These are phyloP conservation scores for Oopsacas minuta DNA, from an alignment of 37 sponge, comb jelly and placozoan genomes.

Conservation along the genomic window DNA sequence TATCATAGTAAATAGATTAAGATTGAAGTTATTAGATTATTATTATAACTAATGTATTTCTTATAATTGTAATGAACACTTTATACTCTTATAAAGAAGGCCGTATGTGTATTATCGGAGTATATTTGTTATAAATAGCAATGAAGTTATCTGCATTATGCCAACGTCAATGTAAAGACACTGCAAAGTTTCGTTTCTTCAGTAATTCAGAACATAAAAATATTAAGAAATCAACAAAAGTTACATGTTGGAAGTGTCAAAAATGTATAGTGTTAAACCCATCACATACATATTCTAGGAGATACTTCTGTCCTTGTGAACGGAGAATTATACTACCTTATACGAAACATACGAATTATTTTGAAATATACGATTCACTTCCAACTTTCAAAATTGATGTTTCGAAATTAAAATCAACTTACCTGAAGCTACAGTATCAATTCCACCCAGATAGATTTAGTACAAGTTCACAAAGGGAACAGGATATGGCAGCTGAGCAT, in stretches of 20 bases:
- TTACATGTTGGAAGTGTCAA: slow-evolving; percentile 9
- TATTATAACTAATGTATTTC: no score
- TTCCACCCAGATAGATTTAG: slow-evolving; percentile 1
- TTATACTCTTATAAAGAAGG: no score
- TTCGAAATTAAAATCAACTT: neutral
- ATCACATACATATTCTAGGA: neutral
- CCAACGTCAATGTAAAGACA: no score
- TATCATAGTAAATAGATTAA: no score
- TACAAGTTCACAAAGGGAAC: neutral
- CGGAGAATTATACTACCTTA: neutral
- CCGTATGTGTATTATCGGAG: no score
- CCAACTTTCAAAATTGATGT: neutral
- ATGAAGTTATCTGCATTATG: no score
- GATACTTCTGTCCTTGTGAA: slow-evolving; percentile 9
- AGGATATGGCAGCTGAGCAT: slow-evolving; percentile 6
- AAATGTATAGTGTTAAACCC: neutral
- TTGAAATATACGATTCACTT: neutral
- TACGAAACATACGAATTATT: neutral
- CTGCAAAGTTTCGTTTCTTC: neutral
- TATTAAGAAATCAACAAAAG: neutral
- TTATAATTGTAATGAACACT: no score
- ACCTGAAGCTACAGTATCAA: neutral
- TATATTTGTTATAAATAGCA: no score
- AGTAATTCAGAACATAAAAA: neutral
- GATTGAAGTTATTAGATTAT: no score